Evolutionary conservation across 2,113 vertebrate species (phyloP).

Genomic region (Glareola pratincola): DNA sequence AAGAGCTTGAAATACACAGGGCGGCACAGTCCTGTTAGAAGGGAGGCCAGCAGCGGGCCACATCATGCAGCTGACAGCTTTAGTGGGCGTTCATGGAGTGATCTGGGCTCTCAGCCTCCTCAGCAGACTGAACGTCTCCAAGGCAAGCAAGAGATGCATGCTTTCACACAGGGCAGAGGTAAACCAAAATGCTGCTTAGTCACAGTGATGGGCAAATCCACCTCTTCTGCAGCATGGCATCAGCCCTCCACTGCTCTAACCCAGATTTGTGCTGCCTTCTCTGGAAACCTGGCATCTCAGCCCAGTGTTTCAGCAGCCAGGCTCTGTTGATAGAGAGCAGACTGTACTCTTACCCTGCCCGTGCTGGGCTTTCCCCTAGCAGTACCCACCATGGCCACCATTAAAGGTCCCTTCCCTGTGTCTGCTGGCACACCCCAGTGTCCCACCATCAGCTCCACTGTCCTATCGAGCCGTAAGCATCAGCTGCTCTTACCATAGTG

Average conservation of each 20-base stretch:
- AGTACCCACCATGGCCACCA: neutral
- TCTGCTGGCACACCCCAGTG: neutral
- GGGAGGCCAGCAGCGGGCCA: neutral
- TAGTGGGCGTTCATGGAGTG: neutral
- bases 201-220: neutral
- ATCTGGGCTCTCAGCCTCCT: neutral
- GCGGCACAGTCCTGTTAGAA: neutral
- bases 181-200: neutral
- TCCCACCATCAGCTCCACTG: neutral
- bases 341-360: neutral
- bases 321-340: neutral
- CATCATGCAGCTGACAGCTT: neutral
- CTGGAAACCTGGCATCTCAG: neutral
- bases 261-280: neutral
- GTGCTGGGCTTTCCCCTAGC: neutral
- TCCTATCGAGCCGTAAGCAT: neutral
- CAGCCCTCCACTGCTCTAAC: neutral
- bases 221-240: neutral
- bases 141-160: neutral
- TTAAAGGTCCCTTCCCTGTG: neutral
- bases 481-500: conserved; percentile 87
- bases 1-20: neutral
- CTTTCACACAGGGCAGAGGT: neutral
- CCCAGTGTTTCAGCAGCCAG: neutral
- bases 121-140: neutral